These are phyloP conservation scores for Melitaea cinxia DNA, from an alignment of 1,140 invertebrate genomes.

Conservation along the genomic window DNA sequence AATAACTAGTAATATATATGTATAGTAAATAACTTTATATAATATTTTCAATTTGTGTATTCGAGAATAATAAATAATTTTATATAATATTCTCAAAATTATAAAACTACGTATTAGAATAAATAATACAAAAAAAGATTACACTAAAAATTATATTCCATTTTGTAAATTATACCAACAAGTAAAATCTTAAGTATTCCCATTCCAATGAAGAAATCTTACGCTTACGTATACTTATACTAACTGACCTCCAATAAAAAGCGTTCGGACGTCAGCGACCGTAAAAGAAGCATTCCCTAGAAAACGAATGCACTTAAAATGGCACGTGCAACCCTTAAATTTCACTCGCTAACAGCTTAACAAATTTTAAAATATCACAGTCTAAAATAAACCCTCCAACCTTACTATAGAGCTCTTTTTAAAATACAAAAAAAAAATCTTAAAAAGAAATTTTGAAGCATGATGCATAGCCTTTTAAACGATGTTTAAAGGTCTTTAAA, in stretches of 20 bases:
- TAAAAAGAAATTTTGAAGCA: slow-evolving; percentile 19
- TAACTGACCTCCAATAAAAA: slow-evolving; percentile 28
- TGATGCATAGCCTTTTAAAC: slow-evolving; percentile 29
- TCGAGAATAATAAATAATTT: no score
- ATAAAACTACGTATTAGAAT: no score
- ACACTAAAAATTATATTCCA: no score
- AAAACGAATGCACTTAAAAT: slow-evolving; percentile 45
- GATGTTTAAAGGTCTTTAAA: slow-evolving; percentile 10
- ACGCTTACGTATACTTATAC: neutral
- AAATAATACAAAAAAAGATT: no score
- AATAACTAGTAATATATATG: no score
- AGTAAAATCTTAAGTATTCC: no score
- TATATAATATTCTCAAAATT: no score
- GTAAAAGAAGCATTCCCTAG: slow-evolving; percentile 39
- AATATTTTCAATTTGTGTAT: no score
- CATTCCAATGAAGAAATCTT: no score
- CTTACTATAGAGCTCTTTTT: neutral
- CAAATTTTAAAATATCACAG: slow-evolving; percentile 19
- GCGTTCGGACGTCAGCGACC: slow-evolving; percentile 37
- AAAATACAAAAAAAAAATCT: neutral
- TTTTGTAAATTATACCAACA: no score
- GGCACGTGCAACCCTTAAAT: slow-evolving; percentile 43
- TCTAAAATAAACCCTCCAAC: slow-evolving; percentile 8
- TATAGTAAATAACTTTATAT: no score
- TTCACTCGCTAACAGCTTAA: slow-evolving; percentile 35